phyloP scores from a whole-genome alignment of 2,797 vertebrate genomes.

The Ciconia nigra region DNA sequence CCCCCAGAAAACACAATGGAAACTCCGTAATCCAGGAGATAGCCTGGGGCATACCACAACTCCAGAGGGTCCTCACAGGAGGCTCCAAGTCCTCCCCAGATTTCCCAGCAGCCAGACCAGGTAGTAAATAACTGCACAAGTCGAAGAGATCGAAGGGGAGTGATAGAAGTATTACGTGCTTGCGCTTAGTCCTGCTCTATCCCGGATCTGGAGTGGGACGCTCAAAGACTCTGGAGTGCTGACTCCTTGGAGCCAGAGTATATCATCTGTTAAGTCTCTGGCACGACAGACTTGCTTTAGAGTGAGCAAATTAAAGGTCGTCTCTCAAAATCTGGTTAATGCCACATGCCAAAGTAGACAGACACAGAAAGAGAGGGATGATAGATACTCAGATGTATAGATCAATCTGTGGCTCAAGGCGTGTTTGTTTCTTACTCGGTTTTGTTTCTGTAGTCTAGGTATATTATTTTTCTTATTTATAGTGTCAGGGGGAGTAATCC shows the following conservation, averaged over 20 bases:
- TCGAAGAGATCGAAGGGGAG: neutral
- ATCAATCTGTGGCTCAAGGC: neutral
- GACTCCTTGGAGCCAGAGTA: conserved; percentile 49
- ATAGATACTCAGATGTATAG: neutral
- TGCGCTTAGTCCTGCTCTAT: neutral
- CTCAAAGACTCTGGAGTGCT: neutral
- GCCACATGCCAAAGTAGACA: conserved; percentile 46
- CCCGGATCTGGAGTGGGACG: neutral
- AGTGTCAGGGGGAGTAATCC: neutral
- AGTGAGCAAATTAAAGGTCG: conserved; percentile 56
- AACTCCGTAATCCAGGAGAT: conserved; percentile 6
- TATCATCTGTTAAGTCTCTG: conserved; percentile 60
- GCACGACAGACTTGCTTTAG: conserved; percentile 34
- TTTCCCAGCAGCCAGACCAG: conserved; percentile 13
- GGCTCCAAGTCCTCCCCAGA: neutral
- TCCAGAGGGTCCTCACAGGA: neutral
- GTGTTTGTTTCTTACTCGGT: neutral
- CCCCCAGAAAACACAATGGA: conserved; percentile 33
- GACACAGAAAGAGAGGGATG: neutral
- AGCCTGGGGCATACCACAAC: conserved; percentile 33
- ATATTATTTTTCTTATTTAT: conserved; percentile 61
- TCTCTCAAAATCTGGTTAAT: conserved; percentile 60
- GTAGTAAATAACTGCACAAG: conserved; percentile 30
- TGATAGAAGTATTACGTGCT: neutral
- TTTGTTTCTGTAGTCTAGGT: neutral